Evolutionary conservation across 2,113 vertebrate species (phyloP).

Genomic region (Nesogale talazaci): DNA sequence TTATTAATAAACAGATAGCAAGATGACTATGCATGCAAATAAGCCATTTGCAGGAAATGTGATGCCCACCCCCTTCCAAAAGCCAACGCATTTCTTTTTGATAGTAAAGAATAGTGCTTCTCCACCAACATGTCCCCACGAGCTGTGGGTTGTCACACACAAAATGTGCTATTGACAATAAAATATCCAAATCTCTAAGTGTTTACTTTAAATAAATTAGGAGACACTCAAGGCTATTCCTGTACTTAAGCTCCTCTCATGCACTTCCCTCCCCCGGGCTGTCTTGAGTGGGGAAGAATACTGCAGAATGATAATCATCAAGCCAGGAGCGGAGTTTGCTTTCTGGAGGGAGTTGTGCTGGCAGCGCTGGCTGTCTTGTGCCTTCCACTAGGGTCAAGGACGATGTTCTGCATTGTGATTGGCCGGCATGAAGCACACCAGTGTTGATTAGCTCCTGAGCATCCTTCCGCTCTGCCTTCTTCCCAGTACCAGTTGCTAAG

Average conservation of each 20-base stretch:
- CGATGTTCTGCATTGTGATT: not conserved
- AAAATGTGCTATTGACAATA: constrained; percentile 44
- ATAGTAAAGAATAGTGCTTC: constrained; percentile 4
- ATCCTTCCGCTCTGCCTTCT: not conserved
- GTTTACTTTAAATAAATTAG: constrained; percentile 56
- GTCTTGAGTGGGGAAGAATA: not conserved
- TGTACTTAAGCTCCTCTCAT: not conserved
- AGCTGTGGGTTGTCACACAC: not conserved
- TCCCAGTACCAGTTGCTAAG: not conserved
- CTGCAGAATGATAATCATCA: not conserved
- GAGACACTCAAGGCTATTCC: constrained; percentile 34
- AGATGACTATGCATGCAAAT: constrained; percentile 40
- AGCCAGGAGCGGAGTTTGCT: not conserved
- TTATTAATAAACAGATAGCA: constrained; percentile 55
- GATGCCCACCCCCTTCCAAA: not conserved
- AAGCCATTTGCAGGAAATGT: constrained; percentile 54
- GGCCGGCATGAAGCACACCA: too few species aligned
- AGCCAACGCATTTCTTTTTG: constrained; percentile 23
- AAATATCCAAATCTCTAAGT: constrained; percentile 44
- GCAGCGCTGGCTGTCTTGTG: not conserved
- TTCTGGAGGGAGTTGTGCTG: not conserved
- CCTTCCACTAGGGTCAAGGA: not conserved
- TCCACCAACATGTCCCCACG: not conserved
- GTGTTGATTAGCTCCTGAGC: not conserved
- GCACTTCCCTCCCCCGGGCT: constrained; percentile 9